Percentiles rank a stretch among this genome's conserved stretches.
Conservation (phyloP, 1,140 invertebrate genomes). For the Papilio polyxenes region DNA sequence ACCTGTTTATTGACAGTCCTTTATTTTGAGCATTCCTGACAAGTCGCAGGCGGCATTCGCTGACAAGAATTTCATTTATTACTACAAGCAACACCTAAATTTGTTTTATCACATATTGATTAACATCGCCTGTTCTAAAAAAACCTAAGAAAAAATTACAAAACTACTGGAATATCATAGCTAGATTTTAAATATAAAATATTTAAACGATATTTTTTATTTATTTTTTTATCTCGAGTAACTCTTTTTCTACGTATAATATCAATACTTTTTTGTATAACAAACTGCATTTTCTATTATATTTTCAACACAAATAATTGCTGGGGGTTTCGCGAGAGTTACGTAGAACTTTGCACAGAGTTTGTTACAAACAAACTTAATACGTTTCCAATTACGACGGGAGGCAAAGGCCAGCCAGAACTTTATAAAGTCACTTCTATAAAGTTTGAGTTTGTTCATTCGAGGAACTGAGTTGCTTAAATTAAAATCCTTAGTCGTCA, state of each 20-base stretch:
- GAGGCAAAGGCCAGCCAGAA: conserved; percentile 26
- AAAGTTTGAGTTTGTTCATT: conserved; percentile 25
- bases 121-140: not conserved
- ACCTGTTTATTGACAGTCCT: not conserved
- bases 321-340: not conserved
- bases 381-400: conserved; percentile 32
- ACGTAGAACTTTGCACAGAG: conserved; percentile 18
- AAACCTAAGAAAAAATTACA: too few species aligned
- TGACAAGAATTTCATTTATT: conserved; percentile 3
- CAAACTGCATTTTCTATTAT: conserved; percentile 12
- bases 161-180: too few species aligned
- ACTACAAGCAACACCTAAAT: not conserved
- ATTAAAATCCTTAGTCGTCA: conserved; percentile 20
- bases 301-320: conserved; percentile 25
- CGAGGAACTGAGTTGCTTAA: conserved; percentile 14
- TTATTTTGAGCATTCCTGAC: not conserved
- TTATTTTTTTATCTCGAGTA: too few species aligned
- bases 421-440: conserved; percentile 23
- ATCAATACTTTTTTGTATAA: not conserved
- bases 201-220: too few species aligned
- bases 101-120: not conserved
- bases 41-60: not conserved
- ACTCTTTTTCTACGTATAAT: too few species aligned
- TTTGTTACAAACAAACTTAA: conserved; percentile 34
- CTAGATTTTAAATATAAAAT: too few species aligned